Base-by-base conservation (phyloP, 2,888 invertebrate species). In the Chrysodeixis includens region DNA sequence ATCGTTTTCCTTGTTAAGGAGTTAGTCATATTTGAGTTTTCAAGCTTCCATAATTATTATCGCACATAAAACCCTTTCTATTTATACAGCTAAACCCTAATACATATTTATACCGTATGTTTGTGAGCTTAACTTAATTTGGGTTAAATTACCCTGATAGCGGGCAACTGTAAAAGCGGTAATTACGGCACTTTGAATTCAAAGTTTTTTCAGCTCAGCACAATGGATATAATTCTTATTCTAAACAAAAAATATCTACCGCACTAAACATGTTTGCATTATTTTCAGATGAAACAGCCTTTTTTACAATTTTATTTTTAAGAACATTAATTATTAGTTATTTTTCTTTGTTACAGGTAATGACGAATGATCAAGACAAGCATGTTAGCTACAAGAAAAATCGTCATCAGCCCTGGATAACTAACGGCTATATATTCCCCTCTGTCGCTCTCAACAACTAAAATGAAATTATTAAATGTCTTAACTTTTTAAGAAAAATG, bases 291-390 rank as follows among this genome's bases (percentile, higher is more conserved):
- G 2, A n/a, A 40, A 2, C 4, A n/a, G 16, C 7, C 32, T 35
- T 22, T n/a, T 54, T 26, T 54, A 69, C 44, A 6, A 5, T 46
- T 46, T 20, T 10, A 46, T 1, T 5, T 8, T 18, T 20, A 5
- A 6, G 0, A n/a, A n/a, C n/a, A 40, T 14, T n/a, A n/a, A 7
- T 40, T 5, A 14, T n/a, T 35, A 35, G 7, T n/a, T n/a, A 5
- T 30, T 56, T 54, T 51, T 51, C 16, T 60, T 72, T 75, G 59
- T 72, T 71, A 26, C 72, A 72, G 72, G 72, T 72, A 72, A 71
- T n/a, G n/a, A n/a, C n/a, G n/a, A n/a, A n/a, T n/a, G n/a, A n/a
- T n/a, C n/a, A n/a, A n/a, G n/a, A n/a, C n/a, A n/a, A n/a, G n/a
- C n/a, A n/a, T n/a, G n/a, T n/a, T n/a, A n/a, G n/a, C n/a, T n/a